phyloP scores from a whole-genome alignment of 2,888 invertebrate species.

The Acheta domesticus region DNA sequence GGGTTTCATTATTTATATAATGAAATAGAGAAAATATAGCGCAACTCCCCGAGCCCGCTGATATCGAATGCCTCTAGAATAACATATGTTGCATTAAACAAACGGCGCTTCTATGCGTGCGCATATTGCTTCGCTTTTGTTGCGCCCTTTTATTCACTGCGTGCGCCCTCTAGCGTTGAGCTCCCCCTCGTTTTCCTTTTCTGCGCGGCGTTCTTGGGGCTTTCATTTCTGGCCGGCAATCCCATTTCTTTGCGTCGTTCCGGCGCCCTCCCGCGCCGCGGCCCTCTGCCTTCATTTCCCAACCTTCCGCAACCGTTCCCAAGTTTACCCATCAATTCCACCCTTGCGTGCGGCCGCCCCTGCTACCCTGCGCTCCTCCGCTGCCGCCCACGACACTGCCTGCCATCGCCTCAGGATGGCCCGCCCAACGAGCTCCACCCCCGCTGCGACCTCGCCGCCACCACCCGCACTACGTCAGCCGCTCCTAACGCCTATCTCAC shows the following conservation, averaged over 20 bases:
- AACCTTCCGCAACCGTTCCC: constrained; percentile 18
- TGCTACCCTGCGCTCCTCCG: background rate
- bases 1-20: too few relatives aligned
- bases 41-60: too few relatives aligned
- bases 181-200: background rate
- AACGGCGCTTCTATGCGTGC: too few relatives aligned
- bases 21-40: too few relatives aligned
- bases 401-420: background rate
- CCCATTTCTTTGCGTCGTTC: constrained; percentile 1
- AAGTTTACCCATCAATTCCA: constrained; percentile 6
- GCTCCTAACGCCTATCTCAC: background rate
- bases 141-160: background rate
- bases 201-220: background rate
- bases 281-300: background rate
- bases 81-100: too few relatives aligned
- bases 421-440: background rate
- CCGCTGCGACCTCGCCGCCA: background rate
- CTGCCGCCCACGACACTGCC: background rate
- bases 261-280: background rate
- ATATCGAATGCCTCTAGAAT: too few relatives aligned
- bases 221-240: constrained; percentile 1
- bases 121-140: too few relatives aligned
- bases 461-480: too few relatives aligned
- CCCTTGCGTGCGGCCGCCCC: background rate
- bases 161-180: background rate